A percentile compares a stretch with the other conserved stretches of the same genome.
phyloP scores from a whole-genome alignment of 1,140 invertebrate genomes.

The Bombyx mori region DNA sequence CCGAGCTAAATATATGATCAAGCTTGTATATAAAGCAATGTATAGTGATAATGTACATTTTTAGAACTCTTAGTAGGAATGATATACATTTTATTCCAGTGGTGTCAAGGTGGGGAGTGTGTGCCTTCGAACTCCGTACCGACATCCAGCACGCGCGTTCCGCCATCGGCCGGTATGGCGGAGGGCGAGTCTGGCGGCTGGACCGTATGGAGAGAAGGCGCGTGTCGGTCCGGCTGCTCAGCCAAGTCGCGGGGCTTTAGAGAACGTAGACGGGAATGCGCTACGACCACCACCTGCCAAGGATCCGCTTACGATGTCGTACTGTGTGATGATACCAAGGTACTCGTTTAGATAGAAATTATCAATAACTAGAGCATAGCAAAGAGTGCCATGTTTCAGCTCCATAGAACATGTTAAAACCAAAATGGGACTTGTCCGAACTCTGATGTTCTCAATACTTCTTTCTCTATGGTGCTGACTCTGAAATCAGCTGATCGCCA shows the following conservation, averaged over 20 bases:
- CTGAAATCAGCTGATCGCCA: no score
- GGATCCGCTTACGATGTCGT: conserved; percentile 75
- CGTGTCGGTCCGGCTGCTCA: conserved; percentile 79
- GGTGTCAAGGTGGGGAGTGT: conserved; percentile 79
- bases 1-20: no score
- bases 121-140: conserved; percentile 35
- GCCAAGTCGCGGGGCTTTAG: conserved; percentile 73
- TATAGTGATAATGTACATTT: no score
- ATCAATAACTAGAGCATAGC: no score
- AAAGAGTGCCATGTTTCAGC: no score
- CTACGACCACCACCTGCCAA: conserved; percentile 72
- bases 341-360: neutral
- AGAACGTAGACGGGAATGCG: conserved; percentile 71
- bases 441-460: no score
- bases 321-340: conserved; percentile 77
- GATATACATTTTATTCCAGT: conserved; percentile 39
- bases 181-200: conserved; percentile 68
- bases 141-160: conserved; percentile 6
- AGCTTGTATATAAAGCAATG: no score
- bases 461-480: no score
- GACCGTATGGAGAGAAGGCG: conserved; percentile 74
- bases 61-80: no score
- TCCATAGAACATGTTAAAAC: no score
- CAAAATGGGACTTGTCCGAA: no score
- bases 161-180: conserved; percentile 17